Evolutionary conservation across 2,797 vertebrate species (phyloP), one percentile per base, ranked within the genome.

Genomic region (Chaunax sp.): DNA sequence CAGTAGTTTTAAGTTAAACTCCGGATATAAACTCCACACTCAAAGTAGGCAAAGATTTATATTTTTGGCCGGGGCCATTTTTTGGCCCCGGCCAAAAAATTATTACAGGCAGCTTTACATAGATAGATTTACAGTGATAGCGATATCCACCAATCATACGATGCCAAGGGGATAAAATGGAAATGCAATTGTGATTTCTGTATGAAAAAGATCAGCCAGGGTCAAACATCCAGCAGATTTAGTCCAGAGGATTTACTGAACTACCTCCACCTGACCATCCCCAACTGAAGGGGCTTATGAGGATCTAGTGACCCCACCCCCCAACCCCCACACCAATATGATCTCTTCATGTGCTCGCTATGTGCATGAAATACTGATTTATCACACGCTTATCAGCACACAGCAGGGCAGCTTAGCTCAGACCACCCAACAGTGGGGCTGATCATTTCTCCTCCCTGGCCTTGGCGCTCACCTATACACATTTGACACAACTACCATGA

Each of bases 381-480:
- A 85, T 81, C 84, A 72, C 77, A 58, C 14, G 43, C 62, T 84
- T 84, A 88, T 86, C 82, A 13, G 67, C 58, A 33, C 55, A 58
- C 59, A 58, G 67, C 59, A 69, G 65, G 63, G 33, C 65, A 72
- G 79, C 76, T 86, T 49, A 79, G 65, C 59, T 46, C 10, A 0
- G 25, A 22, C 53, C 6, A 75, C 69, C 81, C 77, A 81, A 78
- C 76, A 16, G 0, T 0, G 9, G 19, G 25, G 14, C 64, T 55
- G 51, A 0, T 33, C 46, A 13, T 45, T 63, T 41, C 72, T 57
- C 62, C 59, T 72, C 74, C 26, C 19, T 8, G 71, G 81, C 83
- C 83, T 82, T 66, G 66, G 56, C 6, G 19, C 68, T 82, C 81
- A 89, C 82, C 85, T 88, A 83, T 85, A 64, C 75, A 75, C 54